Evolutionary conservation across 2,888 invertebrate genomes (phyloP).

Genomic region (Pyralis farinalis): DNA sequence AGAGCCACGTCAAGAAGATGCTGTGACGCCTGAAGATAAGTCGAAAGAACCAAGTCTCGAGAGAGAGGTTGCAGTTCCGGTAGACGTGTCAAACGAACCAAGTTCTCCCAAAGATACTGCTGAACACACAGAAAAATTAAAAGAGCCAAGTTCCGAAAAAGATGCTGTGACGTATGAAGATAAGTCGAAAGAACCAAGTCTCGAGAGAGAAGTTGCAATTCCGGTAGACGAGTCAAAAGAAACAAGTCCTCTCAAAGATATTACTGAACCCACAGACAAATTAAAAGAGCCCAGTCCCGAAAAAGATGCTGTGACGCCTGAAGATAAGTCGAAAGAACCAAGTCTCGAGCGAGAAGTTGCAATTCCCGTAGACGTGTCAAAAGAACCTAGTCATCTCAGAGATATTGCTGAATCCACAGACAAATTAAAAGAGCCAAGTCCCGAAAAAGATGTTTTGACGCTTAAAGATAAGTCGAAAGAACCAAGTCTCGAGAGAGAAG

Average conservation of each 20-base stretch:
- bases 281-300: constrained; percentile 7
- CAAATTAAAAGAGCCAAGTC: neutral
- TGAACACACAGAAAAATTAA: constrained; percentile 1
- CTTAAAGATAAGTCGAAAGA: neutral
- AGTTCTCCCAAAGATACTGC: constrained; percentile 5
- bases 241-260: constrained; percentile 9
- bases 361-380: neutral
- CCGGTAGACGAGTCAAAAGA: constrained; percentile 4
- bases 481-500: neutral
- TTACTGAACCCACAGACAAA: neutral
- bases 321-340: neutral
- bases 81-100: constrained; percentile 11
- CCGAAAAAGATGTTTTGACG: neutral
- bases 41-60: constrained; percentile 7
- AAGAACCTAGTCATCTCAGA: neutral
- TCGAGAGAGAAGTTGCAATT: neutral
- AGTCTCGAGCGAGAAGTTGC: neutral
- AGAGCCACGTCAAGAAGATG: neutral
- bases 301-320: constrained; percentile 1
- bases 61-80: neutral
- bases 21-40: neutral
- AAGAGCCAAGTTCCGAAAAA: constrained; percentile 10
- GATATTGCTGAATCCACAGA: neutral
- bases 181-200: constrained; percentile 8
- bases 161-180: neutral